Percentiles rank a stretch among this genome's conserved stretches.
phyloP scores from a whole-genome alignment of 2,888 invertebrate species.

The Dolichomitus sp. region DNA sequence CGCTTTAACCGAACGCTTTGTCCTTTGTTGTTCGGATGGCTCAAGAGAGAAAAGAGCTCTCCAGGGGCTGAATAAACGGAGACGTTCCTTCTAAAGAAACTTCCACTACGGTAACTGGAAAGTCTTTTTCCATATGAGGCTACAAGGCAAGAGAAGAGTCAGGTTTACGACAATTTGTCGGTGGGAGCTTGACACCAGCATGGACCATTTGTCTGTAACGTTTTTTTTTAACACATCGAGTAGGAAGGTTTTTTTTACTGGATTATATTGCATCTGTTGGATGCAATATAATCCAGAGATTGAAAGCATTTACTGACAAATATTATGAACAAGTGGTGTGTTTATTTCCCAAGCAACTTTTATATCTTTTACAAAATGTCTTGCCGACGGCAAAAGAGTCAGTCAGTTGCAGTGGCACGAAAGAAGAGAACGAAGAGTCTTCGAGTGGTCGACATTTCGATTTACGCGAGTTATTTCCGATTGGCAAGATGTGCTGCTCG shows the following conservation, averaged over 20 bases:
- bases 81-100: conserved; percentile 24
- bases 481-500: conserved; percentile 8
- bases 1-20: conserved; percentile 39
- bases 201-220: conserved; percentile 1
- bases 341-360: conserved; percentile 5
- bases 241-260: background rate
- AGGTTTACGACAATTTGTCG: conserved; percentile 11
- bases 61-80: conserved; percentile 38
- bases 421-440: conserved; percentile 3
- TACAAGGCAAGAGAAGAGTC: background rate
- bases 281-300: background rate
- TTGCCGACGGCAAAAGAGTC: conserved; percentile 1
- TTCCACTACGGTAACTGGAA: conserved; percentile 9
- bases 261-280: too few relatives aligned
- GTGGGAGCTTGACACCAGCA: background rate
- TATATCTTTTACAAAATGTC: conserved; percentile 31
- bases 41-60: conserved; percentile 29
- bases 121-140: conserved; percentile 13
- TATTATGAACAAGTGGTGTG: background rate
- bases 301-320: background rate
- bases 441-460: conserved; percentile 42
- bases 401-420: conserved; percentile 1
- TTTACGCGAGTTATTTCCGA: conserved; percentile 47
- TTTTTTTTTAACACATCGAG: conserved; percentile 44
- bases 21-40: conserved; percentile 20